Evolutionary conservation across 2,888 invertebrate genomes (phyloP).

Genomic region (Sycophila texana): DNA sequence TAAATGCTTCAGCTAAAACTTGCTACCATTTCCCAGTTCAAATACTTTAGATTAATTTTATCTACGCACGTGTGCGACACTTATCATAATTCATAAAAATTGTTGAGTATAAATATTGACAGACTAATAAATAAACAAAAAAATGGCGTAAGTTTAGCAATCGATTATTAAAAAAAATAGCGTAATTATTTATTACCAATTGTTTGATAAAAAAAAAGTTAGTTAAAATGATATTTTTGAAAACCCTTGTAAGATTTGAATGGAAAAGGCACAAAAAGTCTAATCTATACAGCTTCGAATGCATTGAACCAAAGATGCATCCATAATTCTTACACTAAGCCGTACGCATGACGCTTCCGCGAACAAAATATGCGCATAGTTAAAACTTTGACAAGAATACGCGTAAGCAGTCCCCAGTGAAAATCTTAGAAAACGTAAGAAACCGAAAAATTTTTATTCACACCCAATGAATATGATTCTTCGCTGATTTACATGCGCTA

Average conservation of each 20-base stretch:
- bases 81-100: no score
- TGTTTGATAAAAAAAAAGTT: no score
- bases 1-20: background rate
- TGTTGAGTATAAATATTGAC: no score
- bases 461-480: no score
- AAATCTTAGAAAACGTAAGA: slow-evolving; percentile 5
- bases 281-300: slow-evolving; percentile 10
- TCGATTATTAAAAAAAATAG: no score
- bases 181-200: no score
- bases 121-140: no score
- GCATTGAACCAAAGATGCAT: slow-evolving; percentile 26
- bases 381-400: slow-evolving; percentile 19
- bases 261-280: background rate
- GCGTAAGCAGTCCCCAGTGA: background rate
- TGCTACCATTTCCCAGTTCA: no score
- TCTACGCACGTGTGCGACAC: no score
- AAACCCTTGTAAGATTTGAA: background rate
- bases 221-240: background rate
- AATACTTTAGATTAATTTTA: no score
- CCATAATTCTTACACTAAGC: slow-evolving; percentile 40
- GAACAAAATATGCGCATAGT: slow-evolving; percentile 45
- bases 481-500: no score
- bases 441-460: background rate
- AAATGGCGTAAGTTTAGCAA: no score
- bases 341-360: slow-evolving; percentile 30